Evolutionary conservation across 1,140 invertebrate genomes (phyloP), one percentile per base, ranked within the genome.

Genomic region (Araneus ventricosus): DNA sequence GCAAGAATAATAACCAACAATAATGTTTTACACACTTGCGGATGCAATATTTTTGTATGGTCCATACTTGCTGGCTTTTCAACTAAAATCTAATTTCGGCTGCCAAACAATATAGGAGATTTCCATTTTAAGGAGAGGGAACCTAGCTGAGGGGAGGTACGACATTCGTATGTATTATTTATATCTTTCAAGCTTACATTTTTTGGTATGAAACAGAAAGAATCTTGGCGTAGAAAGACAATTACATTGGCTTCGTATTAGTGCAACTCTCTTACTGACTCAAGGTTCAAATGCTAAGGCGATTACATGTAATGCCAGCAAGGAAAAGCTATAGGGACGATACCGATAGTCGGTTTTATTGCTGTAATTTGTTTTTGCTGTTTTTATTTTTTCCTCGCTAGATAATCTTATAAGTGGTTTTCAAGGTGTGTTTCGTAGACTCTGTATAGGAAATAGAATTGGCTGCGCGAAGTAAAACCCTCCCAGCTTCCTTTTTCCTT

Each of bases 361-460:
- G 90, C 90, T 82, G 59, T 70, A 86, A 92, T 92, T 92, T 92
- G 59, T 91, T 91, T 91, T 91, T 91, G 79, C 30, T 91, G 41
- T 88, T 61, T 82, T 30, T 90, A 57, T 82, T 86, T 85, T 92
- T 92, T 63, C 90, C 63, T 82, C 82, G 59, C 82, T 92, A 75
- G 90, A 92, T 92, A 92, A 92, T 92, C 90, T 92, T 92, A 92
- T 92, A 92, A 92, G 90, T 92, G 90, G 90, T 92, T 92, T 92
- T 92, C 90, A 92, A 92, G 82, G 90, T 92, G 90, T 92, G 90
- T 86, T 86, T 67, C 90, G 80, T 37, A 52, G 45, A 89, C 37
- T 27, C 88, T 89, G 39, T 89, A 79, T 84, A 63, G 80, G 90
- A 92, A 92, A 86, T 86, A 92, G 90, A 86, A 86, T 92, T 92